Evolutionary conservation across 1,140 invertebrate species (phyloP).

Genomic region (Stegodyphus dumicola): DNA sequence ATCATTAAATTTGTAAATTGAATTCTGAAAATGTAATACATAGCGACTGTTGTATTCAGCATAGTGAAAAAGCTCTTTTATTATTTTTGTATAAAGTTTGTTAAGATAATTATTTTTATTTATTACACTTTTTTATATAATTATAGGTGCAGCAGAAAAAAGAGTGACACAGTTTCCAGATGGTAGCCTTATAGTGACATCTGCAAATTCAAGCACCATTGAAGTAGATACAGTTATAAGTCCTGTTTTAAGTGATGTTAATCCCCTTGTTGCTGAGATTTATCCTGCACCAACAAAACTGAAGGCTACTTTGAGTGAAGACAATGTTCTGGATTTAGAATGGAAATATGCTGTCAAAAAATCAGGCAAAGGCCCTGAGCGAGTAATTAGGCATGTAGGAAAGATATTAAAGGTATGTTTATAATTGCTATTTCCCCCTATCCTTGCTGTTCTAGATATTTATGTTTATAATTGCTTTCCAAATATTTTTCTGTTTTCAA

Average conservation of each 20-base stretch:
- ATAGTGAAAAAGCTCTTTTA: too few relatives aligned
- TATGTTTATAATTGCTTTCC: too few relatives aligned
- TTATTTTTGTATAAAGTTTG: too few relatives aligned
- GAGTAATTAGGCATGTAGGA: constrained; percentile 50
- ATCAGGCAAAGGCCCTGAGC: constrained; percentile 62
- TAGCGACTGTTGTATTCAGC: too few relatives aligned
- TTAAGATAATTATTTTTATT: too few relatives aligned
- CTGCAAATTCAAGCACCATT: constrained; percentile 55
- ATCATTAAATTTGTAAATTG: too few relatives aligned
- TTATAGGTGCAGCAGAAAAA: constrained; percentile 52
- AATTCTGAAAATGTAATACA: too few relatives aligned
- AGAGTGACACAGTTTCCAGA: constrained; percentile 57
- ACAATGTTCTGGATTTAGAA: constrained; percentile 92
- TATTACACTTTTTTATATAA: not conserved
- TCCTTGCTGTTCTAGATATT: too few relatives aligned
- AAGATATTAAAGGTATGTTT: constrained; percentile 55
- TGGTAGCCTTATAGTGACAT: constrained; percentile 49
- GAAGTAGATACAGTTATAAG: constrained; percentile 62
- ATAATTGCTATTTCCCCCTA: not conserved
- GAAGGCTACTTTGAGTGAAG: constrained; percentile 86
- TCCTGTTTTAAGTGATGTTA: constrained; percentile 61
- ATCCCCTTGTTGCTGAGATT: constrained; percentile 58
- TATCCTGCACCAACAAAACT: constrained; percentile 89
- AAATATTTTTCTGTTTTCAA: too few relatives aligned
- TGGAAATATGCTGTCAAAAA: constrained; percentile 81